Base-by-base conservation (phyloP, 2,797 vertebrate genomes). In the Melanotaenia boesemani region DNA sequence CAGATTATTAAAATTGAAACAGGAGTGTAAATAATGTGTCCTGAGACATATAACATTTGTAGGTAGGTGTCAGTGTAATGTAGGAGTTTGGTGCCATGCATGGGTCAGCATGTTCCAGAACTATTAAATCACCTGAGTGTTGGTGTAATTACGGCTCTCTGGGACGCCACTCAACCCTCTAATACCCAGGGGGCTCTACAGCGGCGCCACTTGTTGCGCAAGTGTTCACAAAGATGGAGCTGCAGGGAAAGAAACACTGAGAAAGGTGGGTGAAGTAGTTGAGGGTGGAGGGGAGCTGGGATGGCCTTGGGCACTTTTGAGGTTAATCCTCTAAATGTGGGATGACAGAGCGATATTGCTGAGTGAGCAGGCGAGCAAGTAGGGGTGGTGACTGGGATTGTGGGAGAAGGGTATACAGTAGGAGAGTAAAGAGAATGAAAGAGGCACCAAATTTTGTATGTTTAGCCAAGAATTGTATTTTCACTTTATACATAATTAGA, bases 201-300 rank as follows among this genome's bases (percentile, higher is more conserved):
- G 86, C 81, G 93, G 93, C 93, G 93, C 93, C 93, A 93, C 83
- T 91, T 91, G 86, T 94, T 93, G 91, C 84, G 87, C 91, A 94
- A 94, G 86, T 79, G 61, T 88, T 83, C 83, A 9, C 77, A 75
- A 80, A 86, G 84, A 77, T 74, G 72, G 82, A 87, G 79, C 73
- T 81, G 61, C 71, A 67, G 70, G 73, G 86, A 83, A 77, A 78
- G 86, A 87, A 84, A 82, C 59, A 56, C 39, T 71, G 88, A 59
- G 83, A 84, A 84, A 83, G 67, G 80, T 24, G 46, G 66, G 70
- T 67, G 81, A 48, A 67, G 80, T 18, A 41, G 72, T 12, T 16
- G 63, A 58, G 84, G 80, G 83, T 66, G 80, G 72, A 76, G 71
- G 52, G 63, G 63, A 73, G 73, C 2, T 34, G 65, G 80, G 88